These are phyloP conservation scores for Ennomos fuscantarius DNA, from an alignment of 2,888 invertebrate species.

Conservation along the genomic window DNA sequence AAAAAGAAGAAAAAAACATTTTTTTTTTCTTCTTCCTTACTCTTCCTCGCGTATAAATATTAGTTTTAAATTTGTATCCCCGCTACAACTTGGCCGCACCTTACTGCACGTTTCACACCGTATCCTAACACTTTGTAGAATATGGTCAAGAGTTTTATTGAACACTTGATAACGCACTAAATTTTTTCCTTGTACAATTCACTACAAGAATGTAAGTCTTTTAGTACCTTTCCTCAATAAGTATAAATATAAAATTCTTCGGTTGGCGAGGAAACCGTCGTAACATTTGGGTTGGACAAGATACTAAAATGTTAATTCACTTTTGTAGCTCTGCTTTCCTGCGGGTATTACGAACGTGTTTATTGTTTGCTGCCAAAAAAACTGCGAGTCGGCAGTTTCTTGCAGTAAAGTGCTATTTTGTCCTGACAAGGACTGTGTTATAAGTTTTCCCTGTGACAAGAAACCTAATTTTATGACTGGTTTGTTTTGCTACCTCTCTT, in stretches of 20 bases:
- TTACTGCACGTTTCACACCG: conserved; percentile 43
- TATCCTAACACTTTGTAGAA: conserved; percentile 56
- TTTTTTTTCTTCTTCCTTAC: too few relatives aligned
- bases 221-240: conserved; percentile 16
- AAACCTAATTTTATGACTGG: conserved; percentile 5
- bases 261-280: not conserved
- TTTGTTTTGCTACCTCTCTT: conserved; percentile 12
- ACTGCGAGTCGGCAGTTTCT: conserved; percentile 14
- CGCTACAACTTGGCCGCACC: conserved; percentile 32
- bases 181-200: conserved; percentile 41
- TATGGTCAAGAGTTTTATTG: conserved; percentile 62
- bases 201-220: conserved; percentile 5
- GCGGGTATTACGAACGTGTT: conserved; percentile 15
- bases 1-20: too few relatives aligned
- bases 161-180: conserved; percentile 51
- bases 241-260: not conserved
- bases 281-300: conserved; percentile 4
- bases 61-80: too few relatives aligned
- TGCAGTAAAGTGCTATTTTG: conserved; percentile 12
- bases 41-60: too few relatives aligned
- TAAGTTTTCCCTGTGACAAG: conserved; percentile 14
- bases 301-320: conserved; percentile 7
- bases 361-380: conserved; percentile 16
- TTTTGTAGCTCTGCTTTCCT: not conserved
- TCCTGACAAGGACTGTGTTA: conserved; percentile 4